Evolutionary conservation across 2,888 invertebrate genomes (phyloP).

Genomic region (Steromphala cineraria): DNA sequence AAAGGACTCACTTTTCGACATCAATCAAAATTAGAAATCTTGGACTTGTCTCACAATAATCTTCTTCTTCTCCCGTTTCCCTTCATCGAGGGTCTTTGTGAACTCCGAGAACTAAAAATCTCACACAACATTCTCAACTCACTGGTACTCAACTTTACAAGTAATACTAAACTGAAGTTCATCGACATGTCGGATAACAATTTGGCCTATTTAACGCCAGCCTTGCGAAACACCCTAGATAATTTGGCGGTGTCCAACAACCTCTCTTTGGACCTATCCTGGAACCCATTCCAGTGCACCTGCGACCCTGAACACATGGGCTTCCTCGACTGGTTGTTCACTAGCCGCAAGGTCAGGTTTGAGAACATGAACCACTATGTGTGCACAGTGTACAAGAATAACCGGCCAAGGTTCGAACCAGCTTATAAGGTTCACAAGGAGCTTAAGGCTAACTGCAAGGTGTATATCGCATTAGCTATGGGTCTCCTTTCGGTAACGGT

Average conservation of each 20-base stretch:
- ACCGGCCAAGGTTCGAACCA: no score
- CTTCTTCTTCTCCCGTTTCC: background rate
- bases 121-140: constrained; percentile 13
- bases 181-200: constrained; percentile 25
- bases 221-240: constrained; percentile 9
- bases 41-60: constrained; percentile 31
- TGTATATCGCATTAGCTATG: background rate
- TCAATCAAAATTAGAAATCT: background rate
- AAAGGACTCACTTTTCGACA: background rate
- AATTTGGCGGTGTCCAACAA: background rate
- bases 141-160: constrained; percentile 15
- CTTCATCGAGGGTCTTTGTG: constrained; percentile 26
- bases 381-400: background rate
- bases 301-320: constrained; percentile 26
- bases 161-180: background rate
- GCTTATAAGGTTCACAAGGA: background rate
- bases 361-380: background rate
- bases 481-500: background rate
- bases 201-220: background rate
- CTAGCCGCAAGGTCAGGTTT: background rate
- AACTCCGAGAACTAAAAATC: constrained; percentile 24
- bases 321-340: constrained; percentile 37
- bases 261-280: constrained; percentile 15
- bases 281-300: constrained; percentile 34
- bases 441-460: background rate